Conservation (phyloP, 2,888 invertebrate species). For the Andricus curvator region DNA sequence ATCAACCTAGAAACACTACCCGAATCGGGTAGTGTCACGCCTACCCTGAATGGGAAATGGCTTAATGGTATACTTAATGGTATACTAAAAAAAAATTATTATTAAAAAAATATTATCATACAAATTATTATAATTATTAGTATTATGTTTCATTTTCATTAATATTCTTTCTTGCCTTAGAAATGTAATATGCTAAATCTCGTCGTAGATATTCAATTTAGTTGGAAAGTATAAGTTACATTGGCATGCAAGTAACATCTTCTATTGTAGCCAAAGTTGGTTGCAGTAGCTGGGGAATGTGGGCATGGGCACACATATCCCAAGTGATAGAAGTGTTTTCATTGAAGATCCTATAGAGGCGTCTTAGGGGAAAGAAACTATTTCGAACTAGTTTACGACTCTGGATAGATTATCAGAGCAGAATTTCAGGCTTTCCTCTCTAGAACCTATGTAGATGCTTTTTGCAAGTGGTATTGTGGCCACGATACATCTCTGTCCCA, state of each 20-base stretch:
- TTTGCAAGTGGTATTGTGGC: constrained; percentile 1
- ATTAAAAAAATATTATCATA: too few species aligned
- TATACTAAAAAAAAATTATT: too few species aligned
- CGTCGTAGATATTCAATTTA: background rate
- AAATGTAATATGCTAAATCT: background rate
- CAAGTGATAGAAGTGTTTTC: constrained; percentile 34
- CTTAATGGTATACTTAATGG: too few species aligned
- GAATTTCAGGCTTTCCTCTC: constrained; percentile 23
- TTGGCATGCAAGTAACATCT: constrained; percentile 9
- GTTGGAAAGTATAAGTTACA: constrained; percentile 8
- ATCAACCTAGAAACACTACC: too few species aligned
- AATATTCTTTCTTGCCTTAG: too few species aligned
- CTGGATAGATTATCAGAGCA: constrained; percentile 28
- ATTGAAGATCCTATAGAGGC: constrained; percentile 9
- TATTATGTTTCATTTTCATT: too few species aligned
- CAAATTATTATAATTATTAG: too few species aligned
- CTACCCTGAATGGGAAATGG: too few species aligned
- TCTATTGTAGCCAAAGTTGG: constrained; percentile 6
- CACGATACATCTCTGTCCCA: background rate
- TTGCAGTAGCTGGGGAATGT: constrained; percentile 8
- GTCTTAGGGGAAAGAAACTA: constrained; percentile 36
- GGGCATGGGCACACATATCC: background rate
- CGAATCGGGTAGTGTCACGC: too few species aligned
- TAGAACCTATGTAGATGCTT: background rate
- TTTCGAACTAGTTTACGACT: constrained; percentile 36